Percentiles rank a stretch among this genome's conserved stretches.
phyloP scores from a whole-genome alignment of 2,113 vertebrate species.

The Channa maculata region DNA sequence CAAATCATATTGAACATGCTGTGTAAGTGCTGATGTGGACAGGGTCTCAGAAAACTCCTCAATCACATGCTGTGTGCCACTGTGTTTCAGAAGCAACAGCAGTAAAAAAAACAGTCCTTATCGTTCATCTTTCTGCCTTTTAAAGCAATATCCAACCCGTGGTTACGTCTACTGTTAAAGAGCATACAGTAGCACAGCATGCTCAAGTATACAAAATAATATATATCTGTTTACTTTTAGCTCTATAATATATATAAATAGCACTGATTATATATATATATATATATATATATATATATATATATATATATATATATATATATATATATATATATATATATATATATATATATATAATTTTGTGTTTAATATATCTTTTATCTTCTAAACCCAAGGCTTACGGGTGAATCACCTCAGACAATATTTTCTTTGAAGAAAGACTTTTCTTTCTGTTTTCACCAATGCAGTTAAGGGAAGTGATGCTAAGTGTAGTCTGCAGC shows the following conservation, averaged over 20 bases:
- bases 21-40: conserved; percentile 52
- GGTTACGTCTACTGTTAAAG: conserved; percentile 72
- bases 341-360: conserved; percentile 47
- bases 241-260: conserved; percentile 43
- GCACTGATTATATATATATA: neutral
- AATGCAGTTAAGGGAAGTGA: conserved; percentile 72
- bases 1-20: neutral
- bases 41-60: conserved; percentile 65
- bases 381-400: conserved; percentile 74
- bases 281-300: neutral
- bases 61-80: conserved; percentile 61
- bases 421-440: conserved; percentile 61
- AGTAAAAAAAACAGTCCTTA: conserved; percentile 77
- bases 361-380: conserved; percentile 69
- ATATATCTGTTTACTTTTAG: conserved; percentile 62
- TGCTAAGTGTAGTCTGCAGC: conserved; percentile 70
- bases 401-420: conserved; percentile 71
- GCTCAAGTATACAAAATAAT: conserved; percentile 81
- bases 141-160: conserved; percentile 71
- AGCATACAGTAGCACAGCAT: conserved; percentile 78
- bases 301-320: conserved; percentile 22
- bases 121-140: conserved; percentile 68
- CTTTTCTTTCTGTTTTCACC: conserved; percentile 62
- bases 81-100: conserved; percentile 65
- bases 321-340: conserved; percentile 30